Evolutionary conservation across 2,113 vertebrate genomes (phyloP), one percentile per base, ranked within the genome.

Genomic region (Antechinus stuartii): DNA sequence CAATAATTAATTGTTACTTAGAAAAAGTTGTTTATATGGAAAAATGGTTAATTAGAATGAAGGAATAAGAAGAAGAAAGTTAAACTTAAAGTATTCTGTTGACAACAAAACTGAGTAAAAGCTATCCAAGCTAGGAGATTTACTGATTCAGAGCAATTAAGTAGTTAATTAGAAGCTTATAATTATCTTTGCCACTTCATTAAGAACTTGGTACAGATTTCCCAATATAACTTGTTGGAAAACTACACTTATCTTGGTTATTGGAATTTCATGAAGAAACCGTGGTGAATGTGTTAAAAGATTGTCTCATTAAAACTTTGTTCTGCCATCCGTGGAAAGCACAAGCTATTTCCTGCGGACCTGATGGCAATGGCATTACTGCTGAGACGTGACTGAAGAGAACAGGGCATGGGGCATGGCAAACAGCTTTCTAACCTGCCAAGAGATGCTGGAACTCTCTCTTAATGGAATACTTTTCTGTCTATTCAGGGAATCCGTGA

Each of bases 141-240:
- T 95, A 96, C 96, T 97, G 96, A 97, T 97, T 96, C 92, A 97
- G 91, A 97, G 91, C 95, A 97, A 96, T 97, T 97, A 97, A 92
- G 68, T 95, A 97, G 94, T 96, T 97, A 97, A 97, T 97, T 97
- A 97, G 95, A 97, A 97, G 91, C 91, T 68, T 96, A 93, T 97
- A 97, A 97, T 97, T 97, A 96, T 94, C 94, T 95, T 95, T 97
- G 91, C 95, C 89, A 96, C 96, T 97, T 97, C 97, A 97, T 97
- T 97, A 97, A 96, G 95, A 96, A 96, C 95, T 96, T 93, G 35
- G 92, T 92, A 52, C 96, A 97, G 94, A 96, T 95, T 95, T 97
- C 96, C 90, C 93, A 96, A 47, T 95, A 68, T 97, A 95, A 95
- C 94, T 95, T 95, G 35, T 93, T 96, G 89, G 92, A 97, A 96